These are phyloP conservation scores for Globodera rostochiensis DNA, from an alignment of 1,140 invertebrate species.

Conservation along the genomic window DNA sequence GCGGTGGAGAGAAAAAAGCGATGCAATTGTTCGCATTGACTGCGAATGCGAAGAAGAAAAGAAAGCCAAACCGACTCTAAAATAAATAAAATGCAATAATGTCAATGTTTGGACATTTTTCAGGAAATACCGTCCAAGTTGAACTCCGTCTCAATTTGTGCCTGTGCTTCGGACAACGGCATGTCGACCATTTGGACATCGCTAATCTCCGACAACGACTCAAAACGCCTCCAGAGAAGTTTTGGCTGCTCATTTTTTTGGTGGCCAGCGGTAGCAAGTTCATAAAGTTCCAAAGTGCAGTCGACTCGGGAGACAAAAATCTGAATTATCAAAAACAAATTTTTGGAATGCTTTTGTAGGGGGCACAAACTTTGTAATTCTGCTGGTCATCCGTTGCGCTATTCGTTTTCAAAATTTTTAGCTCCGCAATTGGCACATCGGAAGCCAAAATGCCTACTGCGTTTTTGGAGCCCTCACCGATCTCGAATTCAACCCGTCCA, in stretches of 20 bases:
- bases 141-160: conserved; percentile 62
- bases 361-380: neutral
- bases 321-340: conserved; percentile 11
- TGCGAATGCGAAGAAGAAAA: conserved; percentile 43
- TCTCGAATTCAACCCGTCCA: neutral
- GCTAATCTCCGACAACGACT: conserved; percentile 55
- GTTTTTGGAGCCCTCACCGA: neutral
- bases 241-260: neutral
- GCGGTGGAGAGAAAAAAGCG: conserved; percentile 38
- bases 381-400: no score
- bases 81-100: neutral
- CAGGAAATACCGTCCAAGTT: conserved; percentile 43
- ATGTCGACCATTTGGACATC: conserved; percentile 65
- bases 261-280: neutral
- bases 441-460: neutral
- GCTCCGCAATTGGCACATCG: conserved; percentile 1
- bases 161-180: conserved; percentile 61
- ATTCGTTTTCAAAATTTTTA: neutral
- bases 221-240: conserved; percentile 47
- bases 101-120: neutral
- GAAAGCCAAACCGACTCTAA: conserved; percentile 36
- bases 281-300: conserved; percentile 41
- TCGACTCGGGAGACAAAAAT: conserved; percentile 22
- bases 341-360: neutral
- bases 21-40: conserved; percentile 53